phyloP scores from a whole-genome alignment of 2,113 vertebrate species.

The Oreochromis spilurus region DNA sequence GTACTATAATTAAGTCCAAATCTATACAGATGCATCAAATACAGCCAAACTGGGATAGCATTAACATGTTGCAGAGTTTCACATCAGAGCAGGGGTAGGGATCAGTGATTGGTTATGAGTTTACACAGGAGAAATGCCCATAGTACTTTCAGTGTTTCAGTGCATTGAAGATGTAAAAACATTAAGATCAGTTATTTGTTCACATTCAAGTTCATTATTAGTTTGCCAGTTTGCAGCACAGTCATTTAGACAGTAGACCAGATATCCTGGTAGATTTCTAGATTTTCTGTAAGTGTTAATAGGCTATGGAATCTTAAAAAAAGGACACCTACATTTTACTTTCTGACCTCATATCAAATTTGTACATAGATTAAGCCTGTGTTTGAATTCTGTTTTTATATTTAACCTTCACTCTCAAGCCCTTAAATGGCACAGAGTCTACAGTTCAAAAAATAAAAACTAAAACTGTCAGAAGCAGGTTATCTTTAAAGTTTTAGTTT shows the following conservation, averaged over 20 bases:
- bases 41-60: not conserved
- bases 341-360: not conserved
- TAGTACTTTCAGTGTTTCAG: not conserved
- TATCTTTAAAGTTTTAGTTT: not conserved
- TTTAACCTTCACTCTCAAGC: not conserved
- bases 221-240: not conserved
- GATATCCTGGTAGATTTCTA: not conserved
- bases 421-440: fast-evolving
- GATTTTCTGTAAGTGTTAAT: not conserved
- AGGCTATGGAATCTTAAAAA: not conserved
- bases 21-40: not conserved
- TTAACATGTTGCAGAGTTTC: not conserved
- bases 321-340: not conserved
- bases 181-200: not conserved
- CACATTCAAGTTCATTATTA: not conserved
- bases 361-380: not conserved
- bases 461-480: not conserved
- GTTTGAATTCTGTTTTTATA: not conserved
- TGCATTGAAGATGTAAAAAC: not conserved
- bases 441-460: not conserved
- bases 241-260: not conserved
- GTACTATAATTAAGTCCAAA: not conserved
- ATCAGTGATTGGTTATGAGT: not conserved
- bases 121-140: not conserved
- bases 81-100: not conserved